Base-by-base conservation (phyloP, 2,888 invertebrate genomes). In the Octonoba sinensis region DNA sequence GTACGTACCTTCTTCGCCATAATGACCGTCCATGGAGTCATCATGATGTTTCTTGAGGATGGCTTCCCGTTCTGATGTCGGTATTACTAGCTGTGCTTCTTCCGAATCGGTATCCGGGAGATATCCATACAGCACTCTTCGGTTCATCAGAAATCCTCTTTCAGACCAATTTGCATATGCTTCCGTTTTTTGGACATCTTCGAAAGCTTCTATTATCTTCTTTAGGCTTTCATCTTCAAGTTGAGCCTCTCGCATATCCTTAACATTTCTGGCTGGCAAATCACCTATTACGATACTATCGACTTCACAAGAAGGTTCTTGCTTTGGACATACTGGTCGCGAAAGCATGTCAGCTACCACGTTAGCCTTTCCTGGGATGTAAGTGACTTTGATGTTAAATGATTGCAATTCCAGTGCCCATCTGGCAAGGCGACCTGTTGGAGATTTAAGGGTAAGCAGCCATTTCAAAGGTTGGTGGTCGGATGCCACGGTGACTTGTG, bases 11-110 rank as follows among this genome's bases (percentile, higher is more conserved):
- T 71, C 65, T 15, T 18, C 64, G 12, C 82, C 84, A 36, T 70
- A 71, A 70, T 84, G 84, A 47, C 74, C 77, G 12, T 71, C 64
- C 3, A 71, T 66, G 8, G 82, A 75, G 4, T 59, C 71, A 71
- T 85, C 84, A 59, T 85, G 85, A 16, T 69, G 60, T n/a, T 74
- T 46, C n/a, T n/a, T n/a, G n/a, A n/a, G n/a, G n/a, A n/a, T n/a
- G n/a, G n/a, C 12, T 65, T 15, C 66, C 2, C 75, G 13, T 46
- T 75, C 51, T 4, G 11, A 1, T 3, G 4, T 15, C 3, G 47
- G 65, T n/a, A 65, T 16, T 6, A 66, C 57, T 16, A 74, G 13
- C 57, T 74, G 74, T 16, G 66, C 66, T n/a, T 74, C 57, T 22
- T 66, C 74, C 11, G 22, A 24, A n/a, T 74, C 59, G 3, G 18